Percentiles rank a stretch among this genome's conserved stretches.
Evolutionary conservation across 2,888 invertebrate genomes (phyloP).

Genomic region (Caradrina clavipalpis): DNA sequence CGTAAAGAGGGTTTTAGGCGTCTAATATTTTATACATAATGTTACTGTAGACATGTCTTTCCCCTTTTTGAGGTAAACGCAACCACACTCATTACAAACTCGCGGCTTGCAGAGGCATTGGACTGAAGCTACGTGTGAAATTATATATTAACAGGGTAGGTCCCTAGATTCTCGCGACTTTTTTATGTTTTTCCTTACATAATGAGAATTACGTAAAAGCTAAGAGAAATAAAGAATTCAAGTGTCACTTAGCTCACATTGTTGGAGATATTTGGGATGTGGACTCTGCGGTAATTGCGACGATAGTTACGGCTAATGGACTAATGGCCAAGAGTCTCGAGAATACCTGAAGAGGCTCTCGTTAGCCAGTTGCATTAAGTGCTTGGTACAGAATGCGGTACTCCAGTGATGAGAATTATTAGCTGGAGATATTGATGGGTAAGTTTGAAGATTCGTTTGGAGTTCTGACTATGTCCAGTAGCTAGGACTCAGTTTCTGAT

Average conservation of each 20-base stretch:
- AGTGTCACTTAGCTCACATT: neutral
- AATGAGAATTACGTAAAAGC: neutral
- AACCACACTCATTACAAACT: slow-evolving; percentile 23
- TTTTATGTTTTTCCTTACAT: neutral
- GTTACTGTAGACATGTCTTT: slow-evolving; percentile 17
- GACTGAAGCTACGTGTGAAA: slow-evolving; percentile 8
- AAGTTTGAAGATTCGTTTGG: no score
- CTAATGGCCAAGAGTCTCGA: slow-evolving; percentile 21
- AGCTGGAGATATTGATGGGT: neutral
- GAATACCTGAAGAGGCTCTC: slow-evolving; percentile 24
- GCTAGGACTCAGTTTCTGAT: neutral
- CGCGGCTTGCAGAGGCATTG: slow-evolving; percentile 4
- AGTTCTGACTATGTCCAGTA: neutral
- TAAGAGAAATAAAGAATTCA: neutral
- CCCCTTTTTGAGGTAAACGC: slow-evolving; percentile 17
- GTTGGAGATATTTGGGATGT: slow-evolving; percentile 1
- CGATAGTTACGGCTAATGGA: slow-evolving; percentile 29
- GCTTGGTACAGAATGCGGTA: neutral
- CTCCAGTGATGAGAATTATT: neutral
- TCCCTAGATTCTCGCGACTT: neutral
- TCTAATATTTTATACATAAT: slow-evolving; percentile 49
- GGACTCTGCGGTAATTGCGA: slow-evolving; percentile 7
- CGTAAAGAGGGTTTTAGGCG: slow-evolving; percentile 22
- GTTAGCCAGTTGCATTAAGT: slow-evolving; percentile 18
- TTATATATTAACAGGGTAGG: slow-evolving; percentile 12